Evolutionary conservation across 2,797 vertebrate species (phyloP), one percentile per base, ranked within the genome.

Genomic region (Dermochelys coriacea): DNA sequence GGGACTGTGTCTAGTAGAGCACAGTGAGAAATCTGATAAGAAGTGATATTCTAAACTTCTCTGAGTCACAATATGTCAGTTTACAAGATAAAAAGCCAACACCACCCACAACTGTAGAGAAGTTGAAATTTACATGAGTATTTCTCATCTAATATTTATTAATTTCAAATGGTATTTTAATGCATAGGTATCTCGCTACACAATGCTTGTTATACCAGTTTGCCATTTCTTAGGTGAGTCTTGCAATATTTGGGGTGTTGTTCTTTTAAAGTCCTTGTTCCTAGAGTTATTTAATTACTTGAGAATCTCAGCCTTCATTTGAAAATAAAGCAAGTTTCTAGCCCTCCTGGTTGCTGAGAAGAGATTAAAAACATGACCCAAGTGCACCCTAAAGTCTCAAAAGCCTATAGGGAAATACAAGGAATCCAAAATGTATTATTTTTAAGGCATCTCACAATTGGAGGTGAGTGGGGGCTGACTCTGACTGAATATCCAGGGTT

Each of bases 301-400:
- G 15, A 68, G 16, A 71, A 59, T 34, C 50, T 68, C 86, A 3
- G 2, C 78, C 68, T 6, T 29, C 0, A 0, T 8, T 49, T 74
- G 29, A 54, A 78, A 87, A 45, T 27, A 74, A 86, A 93, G 59
- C 0, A 0, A 1, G 8, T 84, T 83, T 14, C 1, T 2, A 45
- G 50, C 4, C 31, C 23, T 74, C 2, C 0, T 1, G 8, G 6
- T 29, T 78, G 25, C 52, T 83, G 21, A 41, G 16, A 57, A 25
- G n/a, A 29, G 77, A 61, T 6, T 4, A 25, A 4, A 74, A 82
- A 47, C 14, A 21, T 45, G 52, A 41, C 25, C 52, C 12, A 55
- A 55, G 59, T 6, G 19, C 52, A 52, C 49, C 41, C 1, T 0
- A 23, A 27, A 0, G 0, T 29, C 81, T 64, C 27, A 4, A 8